Percentiles rank a stretch among this genome's conserved stretches.
Evolutionary conservation across 2,888 invertebrate species (phyloP).

Genomic region (Dicyrtomina minuta): DNA sequence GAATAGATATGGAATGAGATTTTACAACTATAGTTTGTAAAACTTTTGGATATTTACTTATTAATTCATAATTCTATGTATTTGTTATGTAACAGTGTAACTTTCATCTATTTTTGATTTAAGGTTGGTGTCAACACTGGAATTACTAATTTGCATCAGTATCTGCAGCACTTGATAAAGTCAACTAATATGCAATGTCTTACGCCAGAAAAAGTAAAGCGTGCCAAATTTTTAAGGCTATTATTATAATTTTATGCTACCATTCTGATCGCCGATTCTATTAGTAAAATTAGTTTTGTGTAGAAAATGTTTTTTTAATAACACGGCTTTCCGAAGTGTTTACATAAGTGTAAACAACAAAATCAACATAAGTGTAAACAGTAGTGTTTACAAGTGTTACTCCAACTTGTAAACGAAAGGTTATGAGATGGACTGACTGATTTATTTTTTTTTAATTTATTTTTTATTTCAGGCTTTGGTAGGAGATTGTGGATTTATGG

Average conservation of each 20-base stretch:
- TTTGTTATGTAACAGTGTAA: background rate
- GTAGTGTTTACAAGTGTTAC: background rate
- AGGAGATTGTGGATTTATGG: conserved; percentile 99
- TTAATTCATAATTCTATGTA: background rate
- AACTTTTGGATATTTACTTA: too few relatives aligned
- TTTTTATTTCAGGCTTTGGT: conserved; percentile 70
- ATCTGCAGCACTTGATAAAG: conserved; percentile 84
- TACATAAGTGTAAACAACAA: too few relatives aligned
- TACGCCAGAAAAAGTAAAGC: conserved; percentile 90
- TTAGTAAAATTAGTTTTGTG: too few relatives aligned
- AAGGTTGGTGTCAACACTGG: conserved; percentile 80
- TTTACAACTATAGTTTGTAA: too few relatives aligned
- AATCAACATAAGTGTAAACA: too few relatives aligned
- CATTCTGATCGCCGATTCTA: too few relatives aligned
- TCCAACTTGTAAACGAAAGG: conserved; percentile 5
- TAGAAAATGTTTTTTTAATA: too few relatives aligned
- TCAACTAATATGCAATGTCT: conserved; percentile 99
- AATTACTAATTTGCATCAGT: conserved; percentile 87
- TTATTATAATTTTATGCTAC: too few relatives aligned
- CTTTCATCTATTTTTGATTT: background rate
- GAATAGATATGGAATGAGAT: too few relatives aligned
- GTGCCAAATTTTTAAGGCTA: too few relatives aligned
- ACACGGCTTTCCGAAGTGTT: too few relatives aligned
- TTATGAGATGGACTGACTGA: conserved; percentile 12
- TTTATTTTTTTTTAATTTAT: conserved; percentile 20